These are phyloP conservation scores for Tetramorium alpestre DNA, from an alignment of 1,140 invertebrate genomes.

Conservation along the genomic window DNA sequence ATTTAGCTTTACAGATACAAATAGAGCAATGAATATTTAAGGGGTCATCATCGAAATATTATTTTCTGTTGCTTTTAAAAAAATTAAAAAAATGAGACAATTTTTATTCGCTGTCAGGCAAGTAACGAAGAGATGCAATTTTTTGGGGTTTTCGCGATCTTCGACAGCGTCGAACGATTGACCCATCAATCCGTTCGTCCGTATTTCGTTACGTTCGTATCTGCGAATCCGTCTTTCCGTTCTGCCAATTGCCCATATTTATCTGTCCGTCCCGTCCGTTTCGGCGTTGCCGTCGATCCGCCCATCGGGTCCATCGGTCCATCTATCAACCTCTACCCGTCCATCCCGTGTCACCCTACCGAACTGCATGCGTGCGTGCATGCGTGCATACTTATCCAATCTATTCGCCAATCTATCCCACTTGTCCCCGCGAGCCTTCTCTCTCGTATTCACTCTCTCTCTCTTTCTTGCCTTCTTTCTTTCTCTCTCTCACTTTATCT, in stretches of 20 bases:
- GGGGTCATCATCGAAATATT: not conserved
- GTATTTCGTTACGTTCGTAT: conserved; percentile 34
- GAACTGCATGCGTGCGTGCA: conserved; percentile 28
- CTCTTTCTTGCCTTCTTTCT: no score
- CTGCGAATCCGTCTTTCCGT: conserved; percentile 49
- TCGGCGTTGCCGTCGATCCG: conserved; percentile 51
- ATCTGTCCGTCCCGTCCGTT: conserved; percentile 52
- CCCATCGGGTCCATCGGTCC: conserved; percentile 43
- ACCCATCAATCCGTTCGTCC: conserved; percentile 19
- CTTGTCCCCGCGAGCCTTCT: not conserved
- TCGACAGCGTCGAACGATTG: conserved; percentile 17
- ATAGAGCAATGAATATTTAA: not conserved
- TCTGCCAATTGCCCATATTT: conserved; percentile 60
- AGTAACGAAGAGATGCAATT: not conserved
- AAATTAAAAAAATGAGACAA: not conserved
- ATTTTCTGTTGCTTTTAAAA: not conserved
- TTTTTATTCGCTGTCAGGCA: not conserved
- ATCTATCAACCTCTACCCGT: conserved; percentile 51
- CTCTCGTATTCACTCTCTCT: not conserved
- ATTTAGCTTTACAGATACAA: not conserved
- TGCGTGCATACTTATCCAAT: conserved; percentile 28
- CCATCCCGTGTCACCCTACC: conserved; percentile 28
- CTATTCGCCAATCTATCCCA: not conserved
- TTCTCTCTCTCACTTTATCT: not conserved
- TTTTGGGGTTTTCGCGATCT: conserved; percentile 8